A percentile compares a stretch with the other conserved stretches of the same genome.
Evolutionary conservation across 2,113 vertebrate species (phyloP).

Genomic region (Strix uralensis): DNA sequence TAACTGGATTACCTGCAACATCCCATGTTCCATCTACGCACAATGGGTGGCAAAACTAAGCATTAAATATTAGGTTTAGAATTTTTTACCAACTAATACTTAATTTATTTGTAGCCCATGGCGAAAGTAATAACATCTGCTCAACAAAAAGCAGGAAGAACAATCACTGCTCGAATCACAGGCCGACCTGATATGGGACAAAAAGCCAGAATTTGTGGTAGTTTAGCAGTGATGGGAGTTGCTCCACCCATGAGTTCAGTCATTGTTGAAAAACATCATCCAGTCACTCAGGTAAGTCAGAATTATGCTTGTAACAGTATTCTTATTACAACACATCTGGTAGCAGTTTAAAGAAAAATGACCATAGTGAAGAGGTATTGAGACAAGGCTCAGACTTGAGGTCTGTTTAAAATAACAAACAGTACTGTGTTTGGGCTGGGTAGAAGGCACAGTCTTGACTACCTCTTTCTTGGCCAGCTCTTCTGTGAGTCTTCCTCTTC

Average conservation of each 20-base stretch:
- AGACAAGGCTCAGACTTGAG: not conserved
- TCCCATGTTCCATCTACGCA: not conserved
- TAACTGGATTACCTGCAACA: not conserved
- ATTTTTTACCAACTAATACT: not conserved
- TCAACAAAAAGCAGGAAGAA: constrained; percentile 90
- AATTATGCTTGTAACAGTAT: not conserved
- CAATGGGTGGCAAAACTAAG: not conserved
- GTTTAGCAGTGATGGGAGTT: constrained; percentile 85
- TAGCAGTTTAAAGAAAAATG: not conserved
- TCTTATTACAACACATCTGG: not conserved
- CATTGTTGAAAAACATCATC: constrained; percentile 92
- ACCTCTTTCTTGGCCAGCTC: not conserved
- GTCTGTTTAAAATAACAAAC: not conserved
- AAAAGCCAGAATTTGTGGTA: constrained; percentile 73
- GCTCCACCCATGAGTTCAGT: constrained; percentile 89
- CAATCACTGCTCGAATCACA: constrained; percentile 87
- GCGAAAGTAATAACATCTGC: constrained; percentile 81
- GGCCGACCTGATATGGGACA: constrained; percentile 76
- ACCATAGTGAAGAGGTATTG: not conserved
- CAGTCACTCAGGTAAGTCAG: constrained; percentile 86
- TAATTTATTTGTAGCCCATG: constrained; percentile 68
- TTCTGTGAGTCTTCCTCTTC: not conserved
- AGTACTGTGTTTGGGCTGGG: not conserved
- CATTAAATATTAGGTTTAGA: not conserved
- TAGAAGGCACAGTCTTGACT: not conserved